Percentiles rank a stretch among this genome's conserved stretches.
Evolutionary conservation across 2,888 invertebrate species (phyloP).

Genomic region (Pristionchus exspectatus): DNA sequence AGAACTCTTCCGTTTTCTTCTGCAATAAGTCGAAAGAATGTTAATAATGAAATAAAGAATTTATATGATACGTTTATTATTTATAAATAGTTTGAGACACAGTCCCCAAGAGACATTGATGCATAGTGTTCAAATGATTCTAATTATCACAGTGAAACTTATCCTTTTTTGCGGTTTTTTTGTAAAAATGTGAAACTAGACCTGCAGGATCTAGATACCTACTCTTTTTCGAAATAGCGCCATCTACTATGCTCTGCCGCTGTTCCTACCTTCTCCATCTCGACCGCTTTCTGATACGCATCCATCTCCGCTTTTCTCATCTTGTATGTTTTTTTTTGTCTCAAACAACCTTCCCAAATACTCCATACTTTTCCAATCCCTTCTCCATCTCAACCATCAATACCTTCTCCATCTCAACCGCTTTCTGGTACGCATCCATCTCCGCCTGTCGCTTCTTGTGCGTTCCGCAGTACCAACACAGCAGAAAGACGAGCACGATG

Average conservation of each 20-base stretch:
- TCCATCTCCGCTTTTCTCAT: constrained; percentile 61
- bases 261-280: background rate
- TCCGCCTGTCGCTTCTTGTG: constrained; percentile 63
- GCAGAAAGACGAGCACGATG: constrained; percentile 60
- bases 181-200: too few relatives aligned
- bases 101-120: background rate
- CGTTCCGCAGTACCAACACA: constrained; percentile 58
- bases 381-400: too few relatives aligned
- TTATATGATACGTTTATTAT: too few relatives aligned
- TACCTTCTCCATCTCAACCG: constrained; percentile 46
- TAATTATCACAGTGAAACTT: background rate
- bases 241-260: too few relatives aligned
- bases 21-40: background rate
- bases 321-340: constrained; percentile 61
- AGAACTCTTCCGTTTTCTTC: constrained; percentile 23
- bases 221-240: too few relatives aligned
- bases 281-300: constrained; percentile 58
- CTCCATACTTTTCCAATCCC: too few relatives aligned
- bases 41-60: too few relatives aligned
- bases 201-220: too few relatives aligned
- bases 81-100: too few relatives aligned
- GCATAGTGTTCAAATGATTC: background rate
- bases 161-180: background rate
- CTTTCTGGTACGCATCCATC: constrained; percentile 60
- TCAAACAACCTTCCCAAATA: too few relatives aligned